Evolutionary conservation across 2,113 vertebrate species (phyloP).

Genomic region (Patagioenas fasciata): DNA sequence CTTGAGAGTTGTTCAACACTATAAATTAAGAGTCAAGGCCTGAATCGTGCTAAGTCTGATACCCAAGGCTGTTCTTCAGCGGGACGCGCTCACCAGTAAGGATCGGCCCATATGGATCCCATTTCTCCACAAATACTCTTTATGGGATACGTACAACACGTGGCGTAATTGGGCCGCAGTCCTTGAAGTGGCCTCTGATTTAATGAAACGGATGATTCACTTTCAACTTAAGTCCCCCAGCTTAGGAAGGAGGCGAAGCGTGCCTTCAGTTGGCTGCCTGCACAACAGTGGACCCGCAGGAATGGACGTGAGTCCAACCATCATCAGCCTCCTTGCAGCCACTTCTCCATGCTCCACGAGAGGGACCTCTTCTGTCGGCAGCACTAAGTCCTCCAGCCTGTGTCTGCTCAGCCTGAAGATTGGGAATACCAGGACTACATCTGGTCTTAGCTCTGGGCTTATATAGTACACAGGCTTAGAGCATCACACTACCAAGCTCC

Average conservation of each 20-base stretch:
- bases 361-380: neutral
- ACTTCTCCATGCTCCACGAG: fast-evolving
- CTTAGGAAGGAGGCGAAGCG: neutral
- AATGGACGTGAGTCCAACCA: fast-evolving
- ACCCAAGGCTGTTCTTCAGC: neutral
- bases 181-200: neutral
- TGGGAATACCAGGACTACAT: neutral
- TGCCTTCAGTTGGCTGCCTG: neutral
- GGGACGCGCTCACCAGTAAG: neutral
- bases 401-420: neutral
- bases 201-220: neutral
- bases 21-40: neutral
- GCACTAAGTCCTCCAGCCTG: neutral
- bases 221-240: neutral
- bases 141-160: neutral
- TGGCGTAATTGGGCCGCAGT: neutral
- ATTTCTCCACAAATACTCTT: neutral
- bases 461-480: neutral
- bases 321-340: neutral
- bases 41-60: neutral
- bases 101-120: neutral
- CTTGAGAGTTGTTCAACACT: neutral
- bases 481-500: neutral
- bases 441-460: neutral
- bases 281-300: fast-evolving